Conservation (phyloP, 1,140 invertebrate species). For the Branchinecta lindahli region DNA sequence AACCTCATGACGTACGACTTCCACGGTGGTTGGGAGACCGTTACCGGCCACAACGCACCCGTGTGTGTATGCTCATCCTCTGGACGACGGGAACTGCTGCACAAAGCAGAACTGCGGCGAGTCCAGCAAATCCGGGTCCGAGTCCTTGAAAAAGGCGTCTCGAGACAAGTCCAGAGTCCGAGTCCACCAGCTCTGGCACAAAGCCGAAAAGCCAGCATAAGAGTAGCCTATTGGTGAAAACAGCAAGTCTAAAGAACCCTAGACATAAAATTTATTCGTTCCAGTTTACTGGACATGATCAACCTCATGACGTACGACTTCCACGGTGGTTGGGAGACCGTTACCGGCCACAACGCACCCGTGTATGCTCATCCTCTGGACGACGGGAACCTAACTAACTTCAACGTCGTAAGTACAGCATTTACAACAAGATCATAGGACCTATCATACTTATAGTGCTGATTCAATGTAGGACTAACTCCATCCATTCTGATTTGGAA, state of each 20-base stretch:
- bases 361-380: conserved; percentile 28
- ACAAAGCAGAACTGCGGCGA: too few relatives aligned
- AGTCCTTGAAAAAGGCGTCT: too few relatives aligned
- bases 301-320: conserved; percentile 56
- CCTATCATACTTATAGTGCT: not conserved
- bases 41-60: conserved; percentile 43
- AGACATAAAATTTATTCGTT: not conserved
- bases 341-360: conserved; percentile 43
- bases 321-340: conserved; percentile 42
- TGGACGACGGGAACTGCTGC: too few relatives aligned
- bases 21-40: conserved; percentile 42
- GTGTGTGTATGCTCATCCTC: conserved; percentile 32
- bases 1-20: conserved; percentile 56
- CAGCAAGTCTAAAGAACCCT: too few relatives aligned
- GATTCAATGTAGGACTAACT: not conserved
- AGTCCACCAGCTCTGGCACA: too few relatives aligned
- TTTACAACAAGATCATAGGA: not conserved
- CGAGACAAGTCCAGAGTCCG: too few relatives aligned
- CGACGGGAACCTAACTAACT: conserved; percentile 17
- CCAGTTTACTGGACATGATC: conserved; percentile 41
- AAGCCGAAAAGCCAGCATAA: too few relatives aligned
- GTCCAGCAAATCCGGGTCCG: too few relatives aligned
- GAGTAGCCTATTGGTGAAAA: not conserved
- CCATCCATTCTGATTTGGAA: too few relatives aligned
- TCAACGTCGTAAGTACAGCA: conserved; percentile 18